Evolutionary conservation across 2,888 invertebrate genomes (phyloP), one percentile per base, ranked within the genome.

Genomic region (Himalopsyche kuldschensis): DNA sequence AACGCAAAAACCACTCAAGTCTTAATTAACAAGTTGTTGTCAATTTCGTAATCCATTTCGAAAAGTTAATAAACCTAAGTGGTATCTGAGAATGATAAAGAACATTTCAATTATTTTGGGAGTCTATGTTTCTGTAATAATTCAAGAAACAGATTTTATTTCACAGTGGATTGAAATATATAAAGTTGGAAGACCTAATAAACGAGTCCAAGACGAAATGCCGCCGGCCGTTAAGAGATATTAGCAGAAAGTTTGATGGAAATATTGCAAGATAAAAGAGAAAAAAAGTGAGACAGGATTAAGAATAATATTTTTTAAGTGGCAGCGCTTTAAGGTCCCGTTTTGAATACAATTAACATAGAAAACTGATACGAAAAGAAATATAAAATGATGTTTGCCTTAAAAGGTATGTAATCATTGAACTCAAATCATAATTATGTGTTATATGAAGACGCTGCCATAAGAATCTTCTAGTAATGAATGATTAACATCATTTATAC

Each of bases 181-280:
- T 79, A 82, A 84, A 84, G 84, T 82, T 84, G 76, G 78, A 20
- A 55, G 75, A 81, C 79, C 78, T 84, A 84, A 82, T 81, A 79
- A 81, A 81, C 76, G 81, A 84, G 82, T 78, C 82, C 69, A 78
- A 79, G 84, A 75, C 78, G 79, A 82, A 82, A 75, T 46, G 84
- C 84, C 82, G 35, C 76, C 46, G 80, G 84, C 75, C 69, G 75
- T 35, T 46, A 30, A 11, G 48, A 47, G 81, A 81, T 81, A 78
- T 81, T 81, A 69, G 75, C 47, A 82, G 82, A 84, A 82, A 84
- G 79, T 84, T 84, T 82, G 75, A 76, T 32, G 82, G 76, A 79
- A 84, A 84, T 55, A 24, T 82, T 79, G 84, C 78, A 75, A 35
- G 84, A 81, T 84, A 81, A 82, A 79, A 79, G 41, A 41, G 27